Percentiles rank a stretch among this genome's conserved stretches.
phyloP scores from a whole-genome alignment of 2,888 invertebrate genomes.

The Tipula unca region DNA sequence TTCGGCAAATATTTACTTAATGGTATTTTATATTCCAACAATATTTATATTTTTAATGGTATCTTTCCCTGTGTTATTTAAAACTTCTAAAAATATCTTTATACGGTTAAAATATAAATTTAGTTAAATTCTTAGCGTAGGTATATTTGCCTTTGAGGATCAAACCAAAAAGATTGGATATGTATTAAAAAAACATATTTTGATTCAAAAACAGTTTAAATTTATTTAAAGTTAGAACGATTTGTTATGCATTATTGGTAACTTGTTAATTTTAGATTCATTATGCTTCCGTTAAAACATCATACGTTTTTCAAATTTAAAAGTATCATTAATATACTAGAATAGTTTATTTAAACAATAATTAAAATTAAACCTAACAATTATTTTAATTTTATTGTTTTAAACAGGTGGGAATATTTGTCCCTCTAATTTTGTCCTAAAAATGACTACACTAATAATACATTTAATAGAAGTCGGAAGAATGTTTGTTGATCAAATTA shows the following conservation, averaged over 20 bases:
- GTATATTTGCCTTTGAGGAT: neutral
- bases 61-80: neutral
- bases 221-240: neutral
- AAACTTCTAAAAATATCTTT: neutral
- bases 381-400: neutral
- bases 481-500: neutral
- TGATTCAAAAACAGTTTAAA: neutral
- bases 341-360: neutral
- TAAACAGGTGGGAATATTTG: neutral
- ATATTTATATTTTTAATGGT: neutral
- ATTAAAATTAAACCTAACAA: neutral
- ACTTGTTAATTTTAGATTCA: neutral
- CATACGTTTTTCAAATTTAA: neutral
- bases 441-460: neutral
- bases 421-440: neutral
- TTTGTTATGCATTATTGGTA: neutral
- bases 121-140: neutral
- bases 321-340: neutral
- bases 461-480: neutral
- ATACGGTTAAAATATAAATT: neutral
- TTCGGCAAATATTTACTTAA: neutral
- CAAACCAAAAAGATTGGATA: neutral
- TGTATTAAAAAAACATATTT: neutral
- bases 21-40: neutral
- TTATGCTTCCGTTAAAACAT: neutral